phyloP scores from a whole-genome alignment of 2,888 invertebrate genomes.

The Adineta ricciae region DNA sequence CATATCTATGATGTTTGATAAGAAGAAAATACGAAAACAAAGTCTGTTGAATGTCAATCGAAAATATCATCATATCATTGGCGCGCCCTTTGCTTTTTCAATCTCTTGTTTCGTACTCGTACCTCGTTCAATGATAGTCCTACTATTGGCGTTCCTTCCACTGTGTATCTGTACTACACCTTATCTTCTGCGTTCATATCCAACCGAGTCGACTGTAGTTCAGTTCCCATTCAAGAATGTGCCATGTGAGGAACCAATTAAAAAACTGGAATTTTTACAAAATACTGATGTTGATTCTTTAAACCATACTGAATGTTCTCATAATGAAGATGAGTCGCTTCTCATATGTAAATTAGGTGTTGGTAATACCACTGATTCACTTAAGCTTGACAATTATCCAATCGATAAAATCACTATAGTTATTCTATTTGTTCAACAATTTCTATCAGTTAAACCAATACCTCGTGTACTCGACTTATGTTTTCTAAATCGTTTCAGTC shows the following conservation, averaged over 20 bases:
- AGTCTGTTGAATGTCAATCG: too few species aligned
- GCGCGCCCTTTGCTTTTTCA: background rate
- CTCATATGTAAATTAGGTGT: background rate
- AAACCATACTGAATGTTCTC: background rate
- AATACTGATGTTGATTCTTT: background rate
- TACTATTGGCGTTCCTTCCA: background rate
- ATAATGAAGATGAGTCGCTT: background rate
- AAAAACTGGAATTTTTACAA: background rate
- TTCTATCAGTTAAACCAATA: background rate
- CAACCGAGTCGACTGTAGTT: background rate
- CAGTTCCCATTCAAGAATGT: background rate
- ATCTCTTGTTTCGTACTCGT: background rate
- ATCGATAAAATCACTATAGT: background rate
- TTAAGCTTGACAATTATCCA: background rate
- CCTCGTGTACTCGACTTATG: background rate
- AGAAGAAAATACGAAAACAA: background rate
- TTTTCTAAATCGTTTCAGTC: background rate
- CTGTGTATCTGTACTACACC: background rate
- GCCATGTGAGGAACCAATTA: background rate
- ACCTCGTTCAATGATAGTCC: background rate
- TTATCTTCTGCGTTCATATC: background rate
- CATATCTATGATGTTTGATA: background rate
- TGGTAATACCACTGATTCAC: background rate
- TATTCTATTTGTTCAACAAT: background rate
- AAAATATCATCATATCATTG: background rate